phyloP scores from a whole-genome alignment of 1,140 invertebrate genomes.

The Calephelis virginiensis region DNA sequence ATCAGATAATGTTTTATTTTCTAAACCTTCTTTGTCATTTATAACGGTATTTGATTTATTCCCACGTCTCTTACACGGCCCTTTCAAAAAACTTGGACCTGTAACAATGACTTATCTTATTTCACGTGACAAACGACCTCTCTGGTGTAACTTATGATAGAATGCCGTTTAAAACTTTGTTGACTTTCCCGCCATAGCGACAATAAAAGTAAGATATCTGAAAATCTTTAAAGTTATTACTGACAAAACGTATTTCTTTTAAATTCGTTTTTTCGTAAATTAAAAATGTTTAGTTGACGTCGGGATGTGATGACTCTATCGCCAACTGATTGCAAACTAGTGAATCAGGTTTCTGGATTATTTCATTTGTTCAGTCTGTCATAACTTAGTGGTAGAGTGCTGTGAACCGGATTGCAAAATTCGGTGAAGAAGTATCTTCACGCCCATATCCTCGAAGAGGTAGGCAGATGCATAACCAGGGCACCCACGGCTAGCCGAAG shows the following conservation, averaged over 20 bases:
- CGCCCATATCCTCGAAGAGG: no score
- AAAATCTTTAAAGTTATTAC: not conserved
- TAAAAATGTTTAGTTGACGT: no score
- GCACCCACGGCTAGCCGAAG: no score
- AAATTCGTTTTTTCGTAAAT: no score
- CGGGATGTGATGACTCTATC: no score
- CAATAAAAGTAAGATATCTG: not conserved
- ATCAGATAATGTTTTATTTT: not conserved
- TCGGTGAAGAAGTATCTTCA: no score
- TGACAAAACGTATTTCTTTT: constrained; percentile 2
- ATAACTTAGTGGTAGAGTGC: no score
- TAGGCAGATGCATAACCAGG: no score
- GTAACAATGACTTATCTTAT: not conserved
- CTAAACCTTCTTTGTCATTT: not conserved
- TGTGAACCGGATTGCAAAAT: no score
- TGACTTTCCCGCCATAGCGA: not conserved
- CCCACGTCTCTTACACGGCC: constrained; percentile 1
- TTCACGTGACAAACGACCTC: not conserved
- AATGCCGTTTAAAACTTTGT: not conserved
- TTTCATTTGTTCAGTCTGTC: no score
- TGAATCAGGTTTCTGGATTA: no score
- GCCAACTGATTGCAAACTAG: no score
- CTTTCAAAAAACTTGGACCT: constrained; percentile 7
- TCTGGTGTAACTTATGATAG: not conserved
- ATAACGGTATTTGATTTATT: not conserved